Evolutionary conservation across 2,113 vertebrate species (phyloP).

Genomic region (Oncorhynchus mykiss): DNA sequence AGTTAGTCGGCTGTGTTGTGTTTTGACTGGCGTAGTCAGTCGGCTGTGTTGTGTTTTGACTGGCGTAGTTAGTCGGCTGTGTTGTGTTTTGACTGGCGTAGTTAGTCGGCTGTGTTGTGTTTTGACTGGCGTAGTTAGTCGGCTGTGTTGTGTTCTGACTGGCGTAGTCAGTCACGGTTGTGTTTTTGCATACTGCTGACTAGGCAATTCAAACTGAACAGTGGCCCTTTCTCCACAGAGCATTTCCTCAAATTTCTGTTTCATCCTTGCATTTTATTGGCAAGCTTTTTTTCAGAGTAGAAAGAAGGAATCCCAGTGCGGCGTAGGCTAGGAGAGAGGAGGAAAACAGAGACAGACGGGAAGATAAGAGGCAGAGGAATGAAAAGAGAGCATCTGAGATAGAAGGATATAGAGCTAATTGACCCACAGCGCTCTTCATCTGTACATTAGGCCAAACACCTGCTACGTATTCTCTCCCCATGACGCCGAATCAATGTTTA

Average conservation of each 20-base stretch:
- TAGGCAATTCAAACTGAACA: not conserved
- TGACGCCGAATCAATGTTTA: not conserved
- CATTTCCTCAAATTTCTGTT: not conserved
- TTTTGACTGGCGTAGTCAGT: too few species aligned
- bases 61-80: too few species aligned
- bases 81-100: too few species aligned
- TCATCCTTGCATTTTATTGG: not conserved
- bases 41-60: too few species aligned
- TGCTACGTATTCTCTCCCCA: not conserved
- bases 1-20: too few species aligned
- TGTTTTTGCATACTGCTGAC: not conserved
- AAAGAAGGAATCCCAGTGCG: not conserved
- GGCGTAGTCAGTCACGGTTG: too few species aligned
- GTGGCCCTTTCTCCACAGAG: not conserved
- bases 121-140: too few species aligned
- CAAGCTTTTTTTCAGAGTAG: not conserved
- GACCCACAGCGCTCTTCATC: too few species aligned
- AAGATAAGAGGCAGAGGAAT: not conserved
- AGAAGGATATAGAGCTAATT: not conserved
- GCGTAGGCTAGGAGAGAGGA: not conserved
- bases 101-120: too few species aligned
- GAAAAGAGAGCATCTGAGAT: not conserved
- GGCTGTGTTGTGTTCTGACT: too few species aligned
- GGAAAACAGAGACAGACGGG: not conserved
- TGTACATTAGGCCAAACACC: not conserved